Base-by-base conservation (phyloP, 2,113 vertebrate genomes). In the Thryonomys swinderianus region DNA sequence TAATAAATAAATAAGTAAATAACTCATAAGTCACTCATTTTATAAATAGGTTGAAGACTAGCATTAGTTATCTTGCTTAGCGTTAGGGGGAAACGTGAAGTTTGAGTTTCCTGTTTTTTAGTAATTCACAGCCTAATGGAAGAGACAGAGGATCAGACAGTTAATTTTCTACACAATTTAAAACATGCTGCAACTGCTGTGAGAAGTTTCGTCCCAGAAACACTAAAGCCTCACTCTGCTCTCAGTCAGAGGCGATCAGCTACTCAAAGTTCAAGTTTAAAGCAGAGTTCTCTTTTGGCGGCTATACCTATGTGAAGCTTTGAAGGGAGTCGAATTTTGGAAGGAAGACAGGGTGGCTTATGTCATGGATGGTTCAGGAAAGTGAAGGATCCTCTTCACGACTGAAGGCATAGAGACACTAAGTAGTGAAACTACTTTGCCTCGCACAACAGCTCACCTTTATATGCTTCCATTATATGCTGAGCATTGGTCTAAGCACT, bases 141-240 rank as follows among this genome's bases (percentile, higher is more conserved):
- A 2, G 16, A 32, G 17, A 84, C 3, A 53, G 23, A 16, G 61
- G 57, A 88, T 67, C 61, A 85, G 91, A 73, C 23, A 45, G 62
- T 69, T 71, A 51, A 91, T 88, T 85, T 94, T 76, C 78, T 94
- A 88, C 18, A 92, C 59, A 66, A 79, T 84, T 89, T 82, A 67
- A 67, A 92, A 96, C 71, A 40, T 57, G 2, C n/a, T 73, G 14
- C 48, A 55, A 71, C 69, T 32, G n/a, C 3, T 88, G 23, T 64
- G 27, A 59, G 10, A 78, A 88, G 25, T 71, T 48, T n/a, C 12
- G 42, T 62, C 71, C 62, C 37, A 82, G 82, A 30, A 93, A 12
- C 18, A 0, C 2, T 51, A 42, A 82, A 87, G 45, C 20, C 32
- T 27, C 83, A 11, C 9, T 10, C 53, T 27, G 25, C 40, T n/a